A percentile compares a stretch with the other conserved stretches of the same genome.
Conservation (phyloP, 2,113 vertebrate genomes). For the Delphinapterus leucas region DNA sequence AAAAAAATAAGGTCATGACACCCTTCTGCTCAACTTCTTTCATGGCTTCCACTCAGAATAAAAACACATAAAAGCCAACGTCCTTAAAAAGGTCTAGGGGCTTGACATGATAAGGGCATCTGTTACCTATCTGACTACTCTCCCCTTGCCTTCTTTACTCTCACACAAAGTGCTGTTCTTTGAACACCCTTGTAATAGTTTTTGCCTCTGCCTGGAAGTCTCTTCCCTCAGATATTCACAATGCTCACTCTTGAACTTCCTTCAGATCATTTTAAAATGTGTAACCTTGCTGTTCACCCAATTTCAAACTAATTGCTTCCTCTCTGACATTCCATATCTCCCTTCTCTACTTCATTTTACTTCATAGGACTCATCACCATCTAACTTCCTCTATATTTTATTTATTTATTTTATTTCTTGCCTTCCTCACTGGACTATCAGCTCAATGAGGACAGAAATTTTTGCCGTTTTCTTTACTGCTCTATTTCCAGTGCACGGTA, state of each 20-base stretch:
- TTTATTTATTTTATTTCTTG: neutral
- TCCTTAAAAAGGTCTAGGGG: neutral
- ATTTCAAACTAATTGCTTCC: neutral
- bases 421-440: neutral
- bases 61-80: neutral
- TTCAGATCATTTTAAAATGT: neutral
- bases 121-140: neutral
- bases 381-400: neutral
- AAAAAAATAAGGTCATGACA: neutral
- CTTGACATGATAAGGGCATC: neutral
- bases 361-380: neutral
- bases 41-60: neutral
- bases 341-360: neutral
- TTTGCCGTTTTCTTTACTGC: neutral
- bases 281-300: neutral
- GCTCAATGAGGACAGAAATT: neutral
- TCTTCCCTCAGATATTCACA: neutral
- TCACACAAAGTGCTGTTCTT: neutral
- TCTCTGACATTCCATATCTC: neutral
- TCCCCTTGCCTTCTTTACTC: neutral
- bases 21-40: neutral
- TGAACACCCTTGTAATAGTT: neutral
- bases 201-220: neutral
- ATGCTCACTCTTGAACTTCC: neutral
- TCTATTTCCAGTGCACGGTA: neutral